phyloP scores from a whole-genome alignment of 1,140 invertebrate genomes.

The Teleopsis dalmanni region DNA sequence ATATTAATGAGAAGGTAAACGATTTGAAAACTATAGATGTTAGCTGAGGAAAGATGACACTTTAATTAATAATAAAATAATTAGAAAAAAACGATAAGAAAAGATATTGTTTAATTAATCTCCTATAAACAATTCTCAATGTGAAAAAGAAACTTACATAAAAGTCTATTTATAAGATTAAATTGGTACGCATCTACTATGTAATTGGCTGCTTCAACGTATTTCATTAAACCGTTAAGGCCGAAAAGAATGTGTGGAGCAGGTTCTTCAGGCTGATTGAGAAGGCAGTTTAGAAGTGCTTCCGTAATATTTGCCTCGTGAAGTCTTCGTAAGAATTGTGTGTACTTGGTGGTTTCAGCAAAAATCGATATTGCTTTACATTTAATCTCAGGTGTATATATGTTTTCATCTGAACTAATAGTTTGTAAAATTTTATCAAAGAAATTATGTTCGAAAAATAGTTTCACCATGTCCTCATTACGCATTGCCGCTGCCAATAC shows the following conservation, averaged over 20 bases:
- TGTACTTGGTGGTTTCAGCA: conserved; percentile 29
- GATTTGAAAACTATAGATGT: no score
- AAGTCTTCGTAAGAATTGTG: conserved; percentile 20
- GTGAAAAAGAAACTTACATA: conserved; percentile 8
- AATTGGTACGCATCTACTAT: conserved; percentile 21
- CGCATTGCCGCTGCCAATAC: conserved; percentile 30
- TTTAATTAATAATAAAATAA: no score
- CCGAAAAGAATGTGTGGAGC: conserved; percentile 22
- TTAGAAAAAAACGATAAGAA: no score
- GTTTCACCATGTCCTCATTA: conserved; percentile 30
- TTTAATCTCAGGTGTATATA: conserved; percentile 13
- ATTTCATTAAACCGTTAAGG: conserved; percentile 23
- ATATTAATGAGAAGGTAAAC: no score
- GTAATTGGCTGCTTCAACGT: conserved; percentile 18
- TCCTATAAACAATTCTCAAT: no score
- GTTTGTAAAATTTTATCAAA: conserved; percentile 27
- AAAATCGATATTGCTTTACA: conserved; percentile 31
- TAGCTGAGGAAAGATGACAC: no score
- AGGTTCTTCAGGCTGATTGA: conserved; percentile 19
- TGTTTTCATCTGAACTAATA: conserved; percentile 13
- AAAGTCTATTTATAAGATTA: conserved; percentile 15
- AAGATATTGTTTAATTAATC: no score
- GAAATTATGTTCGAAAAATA: conserved; percentile 40
- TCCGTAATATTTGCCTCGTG: conserved; percentile 22
- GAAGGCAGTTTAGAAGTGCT: conserved; percentile 25